phyloP scores from a whole-genome alignment of 2,113 vertebrate genomes.

The Chiloscyllium plagiosum region DNA sequence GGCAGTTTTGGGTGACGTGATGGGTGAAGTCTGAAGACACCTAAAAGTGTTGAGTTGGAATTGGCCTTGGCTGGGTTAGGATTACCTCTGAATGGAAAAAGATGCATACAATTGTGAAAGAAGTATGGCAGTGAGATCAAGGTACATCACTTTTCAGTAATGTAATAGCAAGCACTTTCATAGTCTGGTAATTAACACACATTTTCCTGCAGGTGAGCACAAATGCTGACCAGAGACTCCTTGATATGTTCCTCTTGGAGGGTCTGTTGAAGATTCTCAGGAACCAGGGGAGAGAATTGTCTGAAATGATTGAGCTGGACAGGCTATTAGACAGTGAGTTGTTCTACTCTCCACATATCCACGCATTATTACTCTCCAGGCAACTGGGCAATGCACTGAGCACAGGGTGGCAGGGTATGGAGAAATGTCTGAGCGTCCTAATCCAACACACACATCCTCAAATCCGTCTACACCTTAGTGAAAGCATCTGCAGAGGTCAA shows the following conservation, averaged over 20 bases:
- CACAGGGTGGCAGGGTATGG: background rate
- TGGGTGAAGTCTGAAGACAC: background rate
- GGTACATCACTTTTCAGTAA: background rate
- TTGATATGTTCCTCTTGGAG: conserved; percentile 44
- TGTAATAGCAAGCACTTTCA: background rate
- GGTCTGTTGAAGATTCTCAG: conserved; percentile 43
- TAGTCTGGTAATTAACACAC: background rate
- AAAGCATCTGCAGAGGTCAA: background rate
- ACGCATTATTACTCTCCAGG: background rate
- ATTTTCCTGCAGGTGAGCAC: background rate
- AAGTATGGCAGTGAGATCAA: background rate
- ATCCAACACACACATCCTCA: too few relatives aligned
- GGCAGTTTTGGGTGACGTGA: background rate
- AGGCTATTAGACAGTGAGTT: conserved; percentile 41
- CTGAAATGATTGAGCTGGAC: conserved; percentile 40
- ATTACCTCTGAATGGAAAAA: background rate
- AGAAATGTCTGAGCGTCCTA: too few relatives aligned
- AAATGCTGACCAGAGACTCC: conserved; percentile 44
- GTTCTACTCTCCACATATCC: background rate
- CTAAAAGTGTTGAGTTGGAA: background rate
- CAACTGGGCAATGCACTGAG: background rate
- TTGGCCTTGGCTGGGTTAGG: background rate
- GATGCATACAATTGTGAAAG: background rate
- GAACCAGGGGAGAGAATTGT: conserved; percentile 40
- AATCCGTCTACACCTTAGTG: background rate